These are phyloP conservation scores for Lathamus discolor DNA, from an alignment of 2,113 vertebrate genomes.

Conservation along the genomic window DNA sequence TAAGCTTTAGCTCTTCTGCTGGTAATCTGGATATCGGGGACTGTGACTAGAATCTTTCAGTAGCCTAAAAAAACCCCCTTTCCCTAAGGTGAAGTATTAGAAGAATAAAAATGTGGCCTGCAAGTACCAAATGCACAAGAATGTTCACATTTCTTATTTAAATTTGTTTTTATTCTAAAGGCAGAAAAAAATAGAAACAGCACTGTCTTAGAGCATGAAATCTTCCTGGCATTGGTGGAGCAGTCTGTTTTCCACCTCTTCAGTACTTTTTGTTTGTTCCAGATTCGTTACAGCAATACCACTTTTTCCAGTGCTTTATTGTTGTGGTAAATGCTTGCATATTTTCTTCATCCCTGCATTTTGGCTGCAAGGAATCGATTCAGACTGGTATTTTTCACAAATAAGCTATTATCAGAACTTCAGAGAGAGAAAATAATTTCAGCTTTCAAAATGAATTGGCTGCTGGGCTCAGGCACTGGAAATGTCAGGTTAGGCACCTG, in stretches of 20 bases:
- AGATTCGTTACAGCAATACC: slow-evolving; percentile 63
- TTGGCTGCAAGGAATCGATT: slow-evolving; percentile 59
- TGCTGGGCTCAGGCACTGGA: not conserved
- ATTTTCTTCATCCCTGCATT: slow-evolving; percentile 60
- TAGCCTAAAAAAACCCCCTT: not conserved
- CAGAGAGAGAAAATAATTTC: slow-evolving; percentile 41
- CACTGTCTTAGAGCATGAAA: not conserved
- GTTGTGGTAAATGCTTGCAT: slow-evolving; percentile 52
- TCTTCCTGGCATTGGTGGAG: slow-evolving; percentile 5
- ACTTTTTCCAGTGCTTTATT: slow-evolving; percentile 38
- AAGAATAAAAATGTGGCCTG: not conserved
- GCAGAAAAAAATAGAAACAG: not conserved
- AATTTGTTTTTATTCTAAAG: not conserved
- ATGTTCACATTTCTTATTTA: not conserved
- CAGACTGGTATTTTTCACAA: slow-evolving; percentile 58
- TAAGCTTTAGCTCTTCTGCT: not conserved
- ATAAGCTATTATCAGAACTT: slow-evolving; percentile 52
- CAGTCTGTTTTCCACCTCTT: not conserved
- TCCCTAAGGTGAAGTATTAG: not conserved
- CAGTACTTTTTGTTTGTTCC: slow-evolving; percentile 26
- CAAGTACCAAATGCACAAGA: not conserved
- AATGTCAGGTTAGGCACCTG: not conserved
- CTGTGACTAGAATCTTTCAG: not conserved
- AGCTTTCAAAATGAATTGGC: not conserved
- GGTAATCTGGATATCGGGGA: not conserved